These are phyloP conservation scores for Coelinius sp. DNA, from an alignment of 2,888 invertebrate genomes.

Conservation along the genomic window DNA sequence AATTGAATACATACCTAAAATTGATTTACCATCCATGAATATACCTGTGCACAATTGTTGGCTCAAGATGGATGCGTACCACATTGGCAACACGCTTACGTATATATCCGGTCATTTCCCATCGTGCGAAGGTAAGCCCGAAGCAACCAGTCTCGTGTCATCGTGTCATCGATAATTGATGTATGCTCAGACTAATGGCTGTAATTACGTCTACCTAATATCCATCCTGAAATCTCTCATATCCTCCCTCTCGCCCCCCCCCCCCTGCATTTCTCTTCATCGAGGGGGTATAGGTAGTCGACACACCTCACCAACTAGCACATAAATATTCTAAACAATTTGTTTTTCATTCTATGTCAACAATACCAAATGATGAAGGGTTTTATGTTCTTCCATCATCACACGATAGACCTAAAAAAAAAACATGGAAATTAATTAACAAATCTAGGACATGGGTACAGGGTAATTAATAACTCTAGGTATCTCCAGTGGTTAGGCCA, in stretches of 20 bases:
- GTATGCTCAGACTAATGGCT: conserved; percentile 67
- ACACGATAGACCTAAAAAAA: conserved; percentile 12
- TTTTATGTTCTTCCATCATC: background rate
- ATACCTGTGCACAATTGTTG: background rate
- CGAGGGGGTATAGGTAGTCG: conserved; percentile 34
- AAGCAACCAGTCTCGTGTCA: conserved; percentile 61
- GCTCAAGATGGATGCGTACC: background rate
- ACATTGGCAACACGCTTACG: conserved; percentile 14
- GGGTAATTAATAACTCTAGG: conserved; percentile 58
- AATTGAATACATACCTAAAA: background rate
- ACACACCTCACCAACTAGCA: conserved; percentile 31
- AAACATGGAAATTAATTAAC: conserved; percentile 47
- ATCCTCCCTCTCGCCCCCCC: conserved; percentile 42
- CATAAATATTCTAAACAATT: background rate
- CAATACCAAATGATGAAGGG: background rate
- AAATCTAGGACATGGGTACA: conserved; percentile 38
- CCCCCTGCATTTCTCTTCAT: conserved; percentile 30
- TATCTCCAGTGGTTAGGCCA: conserved; percentile 50
- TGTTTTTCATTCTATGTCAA: conserved; percentile 6
- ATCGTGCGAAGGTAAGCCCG: conserved; percentile 56
- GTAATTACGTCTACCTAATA: conserved; percentile 67
- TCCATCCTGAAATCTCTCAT: conserved; percentile 60
- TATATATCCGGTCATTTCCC: conserved; percentile 39
- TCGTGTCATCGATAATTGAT: conserved; percentile 69
- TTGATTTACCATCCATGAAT: conserved; percentile 5